A percentile compares a stretch with the other conserved stretches of the same genome.
Evolutionary conservation across 1,140 invertebrate genomes (phyloP).

Genomic region (Drosophila chauvacae): DNA sequence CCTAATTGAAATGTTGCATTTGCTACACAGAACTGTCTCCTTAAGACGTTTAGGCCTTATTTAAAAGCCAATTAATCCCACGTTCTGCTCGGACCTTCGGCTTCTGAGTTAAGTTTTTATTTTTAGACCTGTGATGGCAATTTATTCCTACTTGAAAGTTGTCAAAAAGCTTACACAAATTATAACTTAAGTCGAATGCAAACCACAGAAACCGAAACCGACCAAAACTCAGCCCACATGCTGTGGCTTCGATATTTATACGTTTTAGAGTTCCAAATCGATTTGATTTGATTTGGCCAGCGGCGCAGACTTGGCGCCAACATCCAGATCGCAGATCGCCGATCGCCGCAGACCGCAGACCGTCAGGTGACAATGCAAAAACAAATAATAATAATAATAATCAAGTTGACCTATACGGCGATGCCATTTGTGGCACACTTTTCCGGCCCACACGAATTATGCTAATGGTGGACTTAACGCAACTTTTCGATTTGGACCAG

Average conservation of each 20-base stretch:
- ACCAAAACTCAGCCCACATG: slow-evolving; percentile 60
- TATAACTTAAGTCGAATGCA: slow-evolving; percentile 73
- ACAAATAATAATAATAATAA: slow-evolving; percentile 45
- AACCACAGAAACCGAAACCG: slow-evolving; percentile 39
- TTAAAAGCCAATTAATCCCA: slow-evolving; percentile 9
- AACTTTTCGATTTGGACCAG: slow-evolving; percentile 37
- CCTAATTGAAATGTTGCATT: slow-evolving; percentile 19
- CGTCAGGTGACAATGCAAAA: slow-evolving; percentile 68
- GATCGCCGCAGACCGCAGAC: slow-evolving; percentile 12
- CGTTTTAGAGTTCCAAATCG: slow-evolving; percentile 57
- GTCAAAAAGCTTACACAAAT: slow-evolving; percentile 73
- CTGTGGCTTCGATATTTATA: slow-evolving; percentile 40
- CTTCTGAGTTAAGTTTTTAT: slow-evolving; percentile 66
- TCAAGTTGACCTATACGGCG: slow-evolving; percentile 40
- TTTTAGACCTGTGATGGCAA: slow-evolving; percentile 70
- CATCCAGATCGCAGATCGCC: slow-evolving; percentile 17
- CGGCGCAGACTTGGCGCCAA: slow-evolving; percentile 67
- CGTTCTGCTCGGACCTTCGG: slow-evolving; percentile 22
- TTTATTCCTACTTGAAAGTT: slow-evolving; percentile 62
- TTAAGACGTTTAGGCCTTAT: slow-evolving; percentile 3
- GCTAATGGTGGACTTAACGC: slow-evolving; percentile 55
- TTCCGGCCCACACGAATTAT: slow-evolving; percentile 53
- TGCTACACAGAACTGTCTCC: neutral
- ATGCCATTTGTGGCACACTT: slow-evolving; percentile 69
- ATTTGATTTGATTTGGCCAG: slow-evolving; percentile 71